Base-by-base conservation (phyloP, 2,113 vertebrate species). In the Tragelaphus strepsiceros region DNA sequence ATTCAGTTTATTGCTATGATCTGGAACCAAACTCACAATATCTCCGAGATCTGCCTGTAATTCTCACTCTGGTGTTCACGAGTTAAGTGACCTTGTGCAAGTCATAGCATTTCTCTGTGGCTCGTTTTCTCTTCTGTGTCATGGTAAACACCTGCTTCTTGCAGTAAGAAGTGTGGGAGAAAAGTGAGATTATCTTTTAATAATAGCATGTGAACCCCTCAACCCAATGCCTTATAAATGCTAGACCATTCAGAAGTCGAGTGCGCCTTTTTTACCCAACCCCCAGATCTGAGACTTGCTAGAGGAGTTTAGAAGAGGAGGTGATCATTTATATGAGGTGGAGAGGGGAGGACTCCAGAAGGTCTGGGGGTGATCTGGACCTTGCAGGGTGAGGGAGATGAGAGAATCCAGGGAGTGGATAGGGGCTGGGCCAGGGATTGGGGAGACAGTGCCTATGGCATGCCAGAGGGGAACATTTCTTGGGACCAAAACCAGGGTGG, bases 151-250 rank as follows among this genome's bases (percentile, higher is more conserved):
- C 53, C 28, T n/a, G 54, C 46, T 67, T 78, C 22, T 2, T 71
- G 43, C 9, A 64, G n/a, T n/a, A 49, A 51, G 21, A 24, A 61
- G 28, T 77, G n/a, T 53, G 39, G 64, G 28, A 80, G 53, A 67
- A 61, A 53, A 88, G 56, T 85, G 95, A 94, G 62, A 59, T 54
- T 49, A 12, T 39, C 67, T 74, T 74, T 74, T 74, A 74, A 74
- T 39, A 12, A 71, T 24, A 74, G 22, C 35, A 53, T 46, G 11
- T 53, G 62, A 83, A 67, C 22, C 32, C 2, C n/a, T 8, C 24
- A 91, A 24, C 26, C 19, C 43, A 10, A 30, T 3, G 13, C 56
- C 17, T 84, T 30, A 4, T 51, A 53, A 80, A 77, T 46, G 16
- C 28, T 30, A 9, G 22, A 84, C 22, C 16, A 26, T 49, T 74